Base-by-base conservation (phyloP, 2,113 vertebrate genomes). In the Oreocharis arfaki region DNA sequence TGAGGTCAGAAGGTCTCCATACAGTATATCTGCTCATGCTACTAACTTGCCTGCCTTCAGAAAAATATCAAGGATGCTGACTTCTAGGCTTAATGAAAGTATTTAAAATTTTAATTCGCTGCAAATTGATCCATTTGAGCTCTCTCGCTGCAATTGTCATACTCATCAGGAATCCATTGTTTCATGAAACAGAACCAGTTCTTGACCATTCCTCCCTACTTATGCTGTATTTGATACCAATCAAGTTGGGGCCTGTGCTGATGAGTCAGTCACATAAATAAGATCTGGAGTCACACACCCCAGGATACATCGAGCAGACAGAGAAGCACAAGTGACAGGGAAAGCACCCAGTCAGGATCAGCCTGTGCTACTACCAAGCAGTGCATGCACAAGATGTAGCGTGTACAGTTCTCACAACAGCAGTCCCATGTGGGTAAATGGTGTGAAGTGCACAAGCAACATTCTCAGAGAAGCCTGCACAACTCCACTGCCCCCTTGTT, bases 351-450 rank as follows among this genome's bases (percentile, higher is more conserved):
- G 8, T 46, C 30, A 69, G 57, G 69, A 61, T 13, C 30, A 56
- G 26, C 12, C 63, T 53, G 50, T 73, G 32, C 37, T 44, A 3
- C 42, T n/a, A 30, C 53, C 44, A 49, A 71, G 64, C 33, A 84
- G 24, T 16, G 10, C 26, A 32, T 16, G 77, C 2, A 10, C 46
- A 83, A 78, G 30, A 37, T 49, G 46, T 6, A 27, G 28, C 16
- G 13, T 0, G 1, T 10, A 13, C 46, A 35, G 33, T 3, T 52
- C 52, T 59, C 26, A 27, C 33, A 70, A 60, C 30, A 47, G 35
- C 39, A 44, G 64, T 44, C 32, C 26, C 32, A 4, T 0, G 0
- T 8, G 27, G 12, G 28, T 70, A 60, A 73, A 23, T 1, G 5
- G 10, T 28, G 68, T 18, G 35, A 46, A 37, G 13, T 3, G 2